Evolutionary conservation across 1,140 invertebrate species (phyloP).

Genomic region (Cheumatopsyche charites): DNA sequence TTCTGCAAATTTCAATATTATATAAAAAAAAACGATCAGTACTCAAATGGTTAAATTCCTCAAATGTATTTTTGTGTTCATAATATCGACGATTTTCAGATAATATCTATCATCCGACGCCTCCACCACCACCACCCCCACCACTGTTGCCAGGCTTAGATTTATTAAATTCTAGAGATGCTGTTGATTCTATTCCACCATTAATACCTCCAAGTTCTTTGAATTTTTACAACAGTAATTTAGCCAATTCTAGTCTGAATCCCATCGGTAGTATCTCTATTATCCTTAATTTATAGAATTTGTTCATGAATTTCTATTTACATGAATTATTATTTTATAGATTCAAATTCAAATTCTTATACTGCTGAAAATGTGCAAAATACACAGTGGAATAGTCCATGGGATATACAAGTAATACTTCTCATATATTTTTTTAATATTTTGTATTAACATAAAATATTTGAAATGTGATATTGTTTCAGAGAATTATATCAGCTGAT

Average conservation of each 20-base stretch:
- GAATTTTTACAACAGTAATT: conserved; percentile 38
- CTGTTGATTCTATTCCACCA: conserved; percentile 51
- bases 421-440: not conserved
- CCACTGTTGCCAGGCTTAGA: conserved; percentile 55
- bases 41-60: not conserved
- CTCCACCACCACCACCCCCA: conserved; percentile 39
- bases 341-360: conserved; percentile 34
- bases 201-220: conserved; percentile 45
- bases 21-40: not conserved
- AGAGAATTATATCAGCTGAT: conserved; percentile 42
- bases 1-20: too few species aligned
- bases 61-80: not conserved
- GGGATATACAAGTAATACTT: conserved; percentile 40
- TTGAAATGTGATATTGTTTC: conserved; percentile 3
- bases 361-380: conserved; percentile 14
- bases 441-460: not conserved
- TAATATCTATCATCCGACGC: conserved; percentile 44
- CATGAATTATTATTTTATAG: conserved; percentile 28
- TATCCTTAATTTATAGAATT: not conserved
- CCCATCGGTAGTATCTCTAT: not conserved
- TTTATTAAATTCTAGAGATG: conserved; percentile 53
- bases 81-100: too few species aligned
- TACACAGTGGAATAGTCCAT: conserved; percentile 35
- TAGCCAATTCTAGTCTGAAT: conserved; percentile 13
- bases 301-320: not conserved